Percentiles rank a stretch among this genome's conserved stretches.
phyloP scores from a whole-genome alignment of 1,140 invertebrate species.

The Leptinotarsa lineolata region DNA sequence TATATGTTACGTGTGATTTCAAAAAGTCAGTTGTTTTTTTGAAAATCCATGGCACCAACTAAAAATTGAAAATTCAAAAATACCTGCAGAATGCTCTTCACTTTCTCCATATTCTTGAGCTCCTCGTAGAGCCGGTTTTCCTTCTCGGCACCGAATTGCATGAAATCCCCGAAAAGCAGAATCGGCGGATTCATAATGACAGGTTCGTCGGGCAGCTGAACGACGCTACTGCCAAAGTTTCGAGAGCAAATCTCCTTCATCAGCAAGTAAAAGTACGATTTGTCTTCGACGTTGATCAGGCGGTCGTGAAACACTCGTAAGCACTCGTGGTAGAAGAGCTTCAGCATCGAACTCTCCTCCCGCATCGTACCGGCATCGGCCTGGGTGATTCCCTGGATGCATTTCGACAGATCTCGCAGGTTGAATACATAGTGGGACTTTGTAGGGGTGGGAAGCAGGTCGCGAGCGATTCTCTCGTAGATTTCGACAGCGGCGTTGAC shows the following conservation, averaged over 20 bases:
- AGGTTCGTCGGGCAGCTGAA: slow-evolving; percentile 68
- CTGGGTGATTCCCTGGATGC: slow-evolving; percentile 84
- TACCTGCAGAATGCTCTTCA: slow-evolving; percentile 71
- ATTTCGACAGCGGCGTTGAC: slow-evolving; percentile 80
- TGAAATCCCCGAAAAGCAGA: slow-evolving; percentile 86
- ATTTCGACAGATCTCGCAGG: slow-evolving; percentile 85
- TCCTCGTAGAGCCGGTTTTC: slow-evolving; percentile 85
- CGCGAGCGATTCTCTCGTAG: slow-evolving; percentile 75
- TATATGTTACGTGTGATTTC: too few species aligned
- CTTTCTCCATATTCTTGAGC: slow-evolving; percentile 74
- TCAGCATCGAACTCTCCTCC: slow-evolving; percentile 66
- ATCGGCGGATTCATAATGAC: slow-evolving; percentile 69
- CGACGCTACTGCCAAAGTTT: slow-evolving; percentile 67
- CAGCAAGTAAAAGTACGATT: slow-evolving; percentile 75
- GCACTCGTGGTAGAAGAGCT: slow-evolving; percentile 88
- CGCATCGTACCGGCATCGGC: slow-evolving; percentile 68
- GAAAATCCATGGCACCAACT: too few species aligned
- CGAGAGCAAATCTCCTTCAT: slow-evolving; percentile 66
- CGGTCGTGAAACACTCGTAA: slow-evolving; percentile 90
- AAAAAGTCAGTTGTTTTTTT: too few species aligned
- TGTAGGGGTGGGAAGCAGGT: slow-evolving; percentile 82
- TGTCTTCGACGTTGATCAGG: slow-evolving; percentile 74
- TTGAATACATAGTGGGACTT: slow-evolving; percentile 94
- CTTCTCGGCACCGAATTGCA: slow-evolving; percentile 72
- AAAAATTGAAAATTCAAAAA: background rate